These are phyloP conservation scores for Melitaea cinxia DNA, from an alignment of 1,140 invertebrate genomes.

Conservation along the genomic window DNA sequence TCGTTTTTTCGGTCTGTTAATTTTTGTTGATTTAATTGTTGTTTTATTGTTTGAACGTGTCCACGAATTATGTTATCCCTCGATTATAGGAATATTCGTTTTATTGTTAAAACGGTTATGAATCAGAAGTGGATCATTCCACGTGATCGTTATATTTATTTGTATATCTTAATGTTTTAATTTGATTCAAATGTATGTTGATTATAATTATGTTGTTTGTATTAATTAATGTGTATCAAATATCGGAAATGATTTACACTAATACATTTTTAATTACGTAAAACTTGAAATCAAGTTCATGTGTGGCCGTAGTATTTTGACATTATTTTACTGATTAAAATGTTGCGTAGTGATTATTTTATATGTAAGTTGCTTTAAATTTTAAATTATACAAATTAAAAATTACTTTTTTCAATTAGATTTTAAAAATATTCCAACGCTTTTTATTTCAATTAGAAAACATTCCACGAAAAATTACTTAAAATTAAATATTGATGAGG, in stretches of 20 bases:
- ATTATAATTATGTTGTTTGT: conserved; percentile 3
- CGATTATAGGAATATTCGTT: neutral
- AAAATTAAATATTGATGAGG: too few relatives aligned
- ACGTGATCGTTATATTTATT: neutral
- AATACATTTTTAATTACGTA: neutral
- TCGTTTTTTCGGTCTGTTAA: conserved; percentile 25
- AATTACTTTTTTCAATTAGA: too few relatives aligned
- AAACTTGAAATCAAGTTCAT: neutral
- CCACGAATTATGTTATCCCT: conserved; percentile 12
- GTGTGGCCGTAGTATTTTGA: neutral
- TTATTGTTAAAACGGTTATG: neutral
- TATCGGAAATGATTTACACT: conserved; percentile 2
- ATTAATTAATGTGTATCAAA: conserved; percentile 5
- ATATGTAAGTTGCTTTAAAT: too few relatives aligned
- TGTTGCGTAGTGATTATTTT: too few relatives aligned
- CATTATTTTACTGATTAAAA: neutral
- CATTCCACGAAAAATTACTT: too few relatives aligned
- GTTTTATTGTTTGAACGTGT: conserved; percentile 19
- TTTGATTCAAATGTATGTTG: neutral
- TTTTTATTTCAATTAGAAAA: too few relatives aligned
- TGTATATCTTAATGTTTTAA: neutral
- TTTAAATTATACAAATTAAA: too few relatives aligned
- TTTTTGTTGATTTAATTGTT: conserved; percentile 12
- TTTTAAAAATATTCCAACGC: too few relatives aligned
- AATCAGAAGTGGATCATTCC: neutral